Base-by-base conservation (phyloP, 2,888 invertebrate species). In the Spicauda simplicius region DNA sequence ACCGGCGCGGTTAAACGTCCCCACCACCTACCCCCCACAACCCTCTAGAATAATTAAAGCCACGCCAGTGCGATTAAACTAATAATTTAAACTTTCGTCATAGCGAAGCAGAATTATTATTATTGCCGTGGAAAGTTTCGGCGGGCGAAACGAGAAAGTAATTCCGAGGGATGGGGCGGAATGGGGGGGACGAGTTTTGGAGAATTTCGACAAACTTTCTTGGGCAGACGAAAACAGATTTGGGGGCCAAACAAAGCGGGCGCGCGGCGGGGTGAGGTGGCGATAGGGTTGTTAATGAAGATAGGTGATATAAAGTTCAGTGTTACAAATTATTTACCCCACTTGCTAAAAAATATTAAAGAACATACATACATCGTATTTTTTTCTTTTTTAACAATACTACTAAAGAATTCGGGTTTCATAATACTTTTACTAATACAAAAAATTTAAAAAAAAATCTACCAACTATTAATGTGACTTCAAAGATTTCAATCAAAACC, bases 11-110 rank as follows among this genome's bases (percentile, higher is more conserved):
- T 72, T 69, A 57, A 71, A 69, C 64, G 64, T 57, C 56, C 70
- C 45, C 11, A 63, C 64, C 25, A 25, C 59, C 59, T n/a, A 69
- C 25, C 18, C 67, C 65, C 30, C 53, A 54, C 48, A 7, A 30
- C 54, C 72, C 71, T 64, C 50, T n/a, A 70, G 74, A 81, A 86
- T 88, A 91, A 93, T 91, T 89, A 89, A 88, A 87, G 83, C 84
- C 83, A 81, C 80, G 81, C 83, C 86, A 85, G 84, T 86, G 77
- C 86, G 87, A 92, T 91, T 91, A 87, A 90, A 90, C 90, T 90
- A 91, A 91, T 91, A 91, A 90, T 90, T 91, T 89, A 87, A 92
- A 91, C 87, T 92, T 91, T 88, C 86, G 87, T 88, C 90, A 87
- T 87, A 87, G 85, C 87, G 81, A 79, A 84, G 86, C 83, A 76